Base-by-base conservation (phyloP, 2,888 invertebrate genomes). In the Stenchaetothrips biformis region DNA sequence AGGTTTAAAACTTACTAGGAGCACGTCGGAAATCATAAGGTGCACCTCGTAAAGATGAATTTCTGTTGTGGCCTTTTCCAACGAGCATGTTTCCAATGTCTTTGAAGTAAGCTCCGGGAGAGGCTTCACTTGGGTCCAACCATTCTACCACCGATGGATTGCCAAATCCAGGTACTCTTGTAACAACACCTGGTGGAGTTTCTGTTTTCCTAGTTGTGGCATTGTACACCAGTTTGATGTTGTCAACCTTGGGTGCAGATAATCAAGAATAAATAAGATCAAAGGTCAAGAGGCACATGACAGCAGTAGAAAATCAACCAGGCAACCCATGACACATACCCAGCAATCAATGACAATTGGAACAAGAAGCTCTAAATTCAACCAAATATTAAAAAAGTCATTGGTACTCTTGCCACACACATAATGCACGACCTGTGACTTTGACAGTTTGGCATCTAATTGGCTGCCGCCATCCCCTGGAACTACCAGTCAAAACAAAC, bases 401-500 rank as follows among this genome's bases (percentile, higher is more conserved):
- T 89, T 87, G 0, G 96, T 92, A 7, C 91, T 90, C 87, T 95
- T 95, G 8, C 91, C 90, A 86, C 99, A 99, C 78, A 95, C 90
- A 85, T 95, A 94, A 87, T 97, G 96, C 0, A 96, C 93, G 0
- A 91, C 91, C 6, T 87, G 85, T 0, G 93, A 88, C 88, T 96
- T 98, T 86, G 97, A 93, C 79, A 99, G 87, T 85, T 91, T 95
- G 0, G 98, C 99, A 86, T 96, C 94, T 16, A 99, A 85, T 87
- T 98, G 98, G 85, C 94, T 95, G 4, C 99, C 99, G 8, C 99
- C 99, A 91, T 99, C 98, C 16, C 99, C 99, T 82, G 99, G 99
- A 84, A 99, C 96, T 96, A 86, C 62, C 87, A 85, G 83, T 81
- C 81, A 81, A n/a, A 79, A 78, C 47, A 59, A 67, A 59, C 49